Conservation (phyloP, 2,113 vertebrate genomes). For the Myocastor coypus region DNA sequence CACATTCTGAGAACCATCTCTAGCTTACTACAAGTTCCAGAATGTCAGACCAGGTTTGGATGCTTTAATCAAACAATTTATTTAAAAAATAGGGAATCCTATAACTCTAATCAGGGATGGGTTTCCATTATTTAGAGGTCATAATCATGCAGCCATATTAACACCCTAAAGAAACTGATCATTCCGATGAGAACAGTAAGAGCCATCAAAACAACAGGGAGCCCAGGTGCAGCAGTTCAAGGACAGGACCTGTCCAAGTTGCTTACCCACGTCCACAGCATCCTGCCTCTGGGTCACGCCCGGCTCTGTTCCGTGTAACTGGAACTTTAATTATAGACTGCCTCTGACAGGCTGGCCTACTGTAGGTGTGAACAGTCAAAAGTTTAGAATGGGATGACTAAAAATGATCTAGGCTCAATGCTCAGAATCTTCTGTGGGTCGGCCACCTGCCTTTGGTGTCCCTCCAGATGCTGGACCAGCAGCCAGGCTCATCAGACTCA, state of each 20-base stretch:
- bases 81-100: not conserved
- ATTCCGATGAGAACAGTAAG: not conserved
- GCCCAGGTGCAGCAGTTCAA: not conserved
- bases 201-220: not conserved
- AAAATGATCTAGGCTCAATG: slow-evolving; percentile 14
- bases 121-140: slow-evolving; percentile 41
- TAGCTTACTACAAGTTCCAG: slow-evolving; percentile 68
- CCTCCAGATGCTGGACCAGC: not conserved
- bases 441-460: not conserved
- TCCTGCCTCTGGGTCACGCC: not conserved
- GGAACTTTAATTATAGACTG: not conserved
- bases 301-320: not conserved
- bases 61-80: slow-evolving; percentile 27
- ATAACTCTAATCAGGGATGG: not conserved
- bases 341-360: not conserved
- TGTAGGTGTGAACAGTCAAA: not conserved
- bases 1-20: slow-evolving; percentile 20
- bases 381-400: not conserved
- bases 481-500: not conserved
- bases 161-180: not conserved
- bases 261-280: not conserved
- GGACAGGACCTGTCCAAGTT: not conserved
- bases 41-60: slow-evolving; percentile 33
- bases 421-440: not conserved
- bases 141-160: not conserved